These are phyloP conservation scores for Nycticorax nycticorax DNA, from an alignment of 2,113 vertebrate species.

Conservation along the genomic window DNA sequence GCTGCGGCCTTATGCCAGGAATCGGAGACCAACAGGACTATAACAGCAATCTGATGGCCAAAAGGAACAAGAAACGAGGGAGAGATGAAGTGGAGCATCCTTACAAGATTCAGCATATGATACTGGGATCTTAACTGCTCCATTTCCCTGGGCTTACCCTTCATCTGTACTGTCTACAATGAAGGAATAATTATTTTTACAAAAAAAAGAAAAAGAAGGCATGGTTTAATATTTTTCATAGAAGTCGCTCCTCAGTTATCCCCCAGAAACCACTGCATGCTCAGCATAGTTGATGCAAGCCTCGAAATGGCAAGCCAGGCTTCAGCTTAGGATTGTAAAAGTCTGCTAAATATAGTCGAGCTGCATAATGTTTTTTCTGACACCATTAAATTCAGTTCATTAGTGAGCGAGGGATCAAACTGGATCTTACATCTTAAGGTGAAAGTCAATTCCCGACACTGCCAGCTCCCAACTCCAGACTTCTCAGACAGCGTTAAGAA, in stretches of 20 bases:
- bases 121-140: background rate
- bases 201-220: background rate
- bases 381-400: slow-evolving; percentile 33
- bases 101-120: background rate
- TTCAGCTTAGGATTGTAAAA: background rate
- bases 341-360: background rate
- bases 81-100: background rate
- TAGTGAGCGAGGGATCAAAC: slow-evolving; percentile 30
- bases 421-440: background rate
- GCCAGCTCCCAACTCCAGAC: background rate
- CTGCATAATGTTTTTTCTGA: background rate
- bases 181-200: background rate
- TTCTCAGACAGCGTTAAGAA: background rate
- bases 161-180: background rate
- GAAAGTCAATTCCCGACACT: background rate
- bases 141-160: slow-evolving; percentile 23
- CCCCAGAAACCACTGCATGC: background rate
- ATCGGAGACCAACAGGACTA: slow-evolving; percentile 3
- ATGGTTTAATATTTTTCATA: background rate
- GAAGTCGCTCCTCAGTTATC: background rate
- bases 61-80: slow-evolving; percentile 27
- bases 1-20: slow-evolving; percentile 40
- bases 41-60: slow-evolving; percentile 50
- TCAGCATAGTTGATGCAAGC: background rate
- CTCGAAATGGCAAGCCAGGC: background rate